Conservation (phyloP, 1,140 invertebrate genomes). For the Heliothis virescens region DNA sequence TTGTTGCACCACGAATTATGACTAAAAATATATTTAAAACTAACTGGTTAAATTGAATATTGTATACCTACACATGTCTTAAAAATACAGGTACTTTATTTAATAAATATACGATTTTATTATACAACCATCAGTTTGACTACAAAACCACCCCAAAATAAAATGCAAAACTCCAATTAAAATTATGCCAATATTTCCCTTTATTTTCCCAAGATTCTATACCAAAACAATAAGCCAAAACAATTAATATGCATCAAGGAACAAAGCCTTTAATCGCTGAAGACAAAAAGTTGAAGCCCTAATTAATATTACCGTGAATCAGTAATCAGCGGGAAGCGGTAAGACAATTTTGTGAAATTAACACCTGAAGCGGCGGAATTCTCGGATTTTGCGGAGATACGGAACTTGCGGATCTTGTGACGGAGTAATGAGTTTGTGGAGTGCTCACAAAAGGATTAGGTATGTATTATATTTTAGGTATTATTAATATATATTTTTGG, state of each 20-base stretch:
- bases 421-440: constrained; percentile 8
- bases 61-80: no score
- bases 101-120: no score
- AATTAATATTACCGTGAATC: constrained; percentile 33
- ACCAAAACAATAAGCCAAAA: constrained; percentile 11
- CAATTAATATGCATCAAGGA: constrained; percentile 21
- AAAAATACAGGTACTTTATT: no score
- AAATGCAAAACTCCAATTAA: no score
- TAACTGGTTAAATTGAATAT: no score
- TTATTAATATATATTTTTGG: no score
- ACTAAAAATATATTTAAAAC: no score
- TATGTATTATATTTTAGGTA: no score
- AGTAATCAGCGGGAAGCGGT: constrained; percentile 33
- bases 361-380: constrained; percentile 17
- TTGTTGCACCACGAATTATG: no score
- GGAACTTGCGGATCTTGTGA: constrained; percentile 6
- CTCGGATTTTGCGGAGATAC: neutral
- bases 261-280: constrained; percentile 21
- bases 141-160: no score
- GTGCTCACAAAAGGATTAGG: no score
- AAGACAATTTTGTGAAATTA: constrained; percentile 39
- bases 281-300: constrained; percentile 13
- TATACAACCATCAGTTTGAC: no score
- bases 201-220: neutral
- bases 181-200: neutral